Evolutionary conservation across 2,888 invertebrate species (phyloP), one percentile per base, ranked within the genome.

Genomic region (Unio delphinus): DNA sequence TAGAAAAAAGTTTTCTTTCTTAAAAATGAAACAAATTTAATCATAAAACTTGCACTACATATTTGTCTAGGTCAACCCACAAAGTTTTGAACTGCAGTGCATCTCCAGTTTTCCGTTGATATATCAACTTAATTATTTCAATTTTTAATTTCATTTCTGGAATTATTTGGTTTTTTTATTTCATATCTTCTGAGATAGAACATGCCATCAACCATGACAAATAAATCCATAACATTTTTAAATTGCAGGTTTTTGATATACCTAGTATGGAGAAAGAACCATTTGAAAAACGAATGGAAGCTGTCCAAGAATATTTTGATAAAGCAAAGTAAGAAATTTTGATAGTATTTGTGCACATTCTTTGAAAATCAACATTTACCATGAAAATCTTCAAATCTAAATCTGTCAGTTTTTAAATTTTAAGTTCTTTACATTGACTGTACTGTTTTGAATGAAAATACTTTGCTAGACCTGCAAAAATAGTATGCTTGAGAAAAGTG

Each of bases 231-330:
- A 11, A 2, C 2, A 59, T 45, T 55, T 57, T 61, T 60, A 55
- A 65, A 34, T 64, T 74, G n/a, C 74, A 87, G 85, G 83, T 88
- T 4, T 88, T 88, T 83, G 88, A 88, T 78, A 81, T 83, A 26
- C 88, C 88, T 60, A 80, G 76, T 65, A 69, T 86, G 55, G 84
- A 79, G 55, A 80, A 83, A 60, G 76, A 83, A 72, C 79, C 85
- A 20, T 88, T 87, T 82, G 88, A 88, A 68, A 79, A 83, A 30
- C 73, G 88, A 68, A 69, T 84, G 67, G 76, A 81, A 64, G 79
- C 80, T 0, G 75, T 86, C 28, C 76, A 79, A 67, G 83, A 86
- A 7, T 83, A 80, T 65, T 87, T 87, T 81, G 85, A 84, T 61
- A 79, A 81, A 61, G 73, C 79, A 11, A 81, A 82, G 86, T 87